Evolutionary conservation across 2,888 invertebrate genomes (phyloP).

Genomic region (Epirrhoe tristata): DNA sequence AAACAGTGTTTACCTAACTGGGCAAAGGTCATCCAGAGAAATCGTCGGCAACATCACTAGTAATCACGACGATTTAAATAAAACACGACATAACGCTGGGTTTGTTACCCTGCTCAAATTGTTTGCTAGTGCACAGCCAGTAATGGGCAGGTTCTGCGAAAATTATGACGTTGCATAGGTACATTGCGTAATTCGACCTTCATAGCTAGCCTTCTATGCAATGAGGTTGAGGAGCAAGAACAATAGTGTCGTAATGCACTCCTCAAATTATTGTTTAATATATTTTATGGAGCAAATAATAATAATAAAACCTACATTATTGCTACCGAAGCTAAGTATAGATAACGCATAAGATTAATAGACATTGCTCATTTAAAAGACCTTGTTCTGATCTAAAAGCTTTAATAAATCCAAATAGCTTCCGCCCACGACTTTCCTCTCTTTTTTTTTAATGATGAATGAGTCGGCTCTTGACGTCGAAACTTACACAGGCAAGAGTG

Average conservation of each 20-base stretch:
- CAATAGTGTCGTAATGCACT: conserved; percentile 51
- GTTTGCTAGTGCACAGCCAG: conserved; percentile 2
- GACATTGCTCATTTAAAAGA: neutral
- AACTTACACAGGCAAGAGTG: too few species aligned
- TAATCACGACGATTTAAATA: conserved; percentile 12
- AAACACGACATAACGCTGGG: conserved; percentile 17
- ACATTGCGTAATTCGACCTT: conserved; percentile 59
- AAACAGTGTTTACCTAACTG: conserved; percentile 28
- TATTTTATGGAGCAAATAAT: conserved; percentile 5
- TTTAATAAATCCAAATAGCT: too few species aligned
- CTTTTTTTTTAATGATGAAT: too few species aligned
- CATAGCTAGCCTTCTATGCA: conserved; percentile 55
- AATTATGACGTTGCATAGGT: conserved; percentile 15
- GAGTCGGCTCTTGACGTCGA: too few species aligned
- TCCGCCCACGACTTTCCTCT: too few species aligned
- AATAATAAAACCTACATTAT: neutral
- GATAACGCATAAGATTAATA: too few species aligned
- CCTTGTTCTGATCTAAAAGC: neutral
- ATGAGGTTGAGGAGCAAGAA: conserved; percentile 60
- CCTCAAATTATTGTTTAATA: conserved; percentile 19
- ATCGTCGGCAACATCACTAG: conserved; percentile 30
- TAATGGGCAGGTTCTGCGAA: conserved; percentile 17
- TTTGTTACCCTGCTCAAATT: conserved; percentile 1
- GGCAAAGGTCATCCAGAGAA: conserved; percentile 37
- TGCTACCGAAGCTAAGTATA: neutral